phyloP scores from a whole-genome alignment of 2,797 vertebrate species.

The Propithecus perrieri region DNA sequence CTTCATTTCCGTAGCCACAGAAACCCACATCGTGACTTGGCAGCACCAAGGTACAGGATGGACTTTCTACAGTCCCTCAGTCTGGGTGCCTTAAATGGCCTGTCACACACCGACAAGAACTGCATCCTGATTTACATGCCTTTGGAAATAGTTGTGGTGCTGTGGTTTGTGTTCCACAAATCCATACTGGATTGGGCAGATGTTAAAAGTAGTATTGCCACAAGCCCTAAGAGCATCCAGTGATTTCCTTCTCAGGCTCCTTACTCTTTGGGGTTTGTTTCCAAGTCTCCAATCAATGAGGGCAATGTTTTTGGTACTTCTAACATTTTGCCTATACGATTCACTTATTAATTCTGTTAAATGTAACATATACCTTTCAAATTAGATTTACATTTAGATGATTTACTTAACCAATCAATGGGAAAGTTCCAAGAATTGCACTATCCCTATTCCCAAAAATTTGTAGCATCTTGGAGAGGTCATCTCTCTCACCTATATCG shows the following conservation, averaged over 20 bases:
- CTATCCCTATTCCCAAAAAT: constrained; percentile 75
- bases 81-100: not conserved
- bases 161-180: constrained; percentile 48
- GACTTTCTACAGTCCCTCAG: constrained; percentile 3
- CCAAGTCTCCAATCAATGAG: constrained; percentile 39
- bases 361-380: constrained; percentile 43
- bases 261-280: constrained; percentile 3
- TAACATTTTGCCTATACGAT: constrained; percentile 66
- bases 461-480: constrained; percentile 57
- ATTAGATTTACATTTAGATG: constrained; percentile 70
- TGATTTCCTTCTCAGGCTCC: constrained; percentile 5
- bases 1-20: not conserved
- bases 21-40: not conserved
- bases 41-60: not conserved
- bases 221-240: not conserved
- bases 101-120: not conserved
- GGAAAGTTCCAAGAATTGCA: constrained; percentile 76
- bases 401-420: constrained; percentile 78
- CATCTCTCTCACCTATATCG: constrained; percentile 32
- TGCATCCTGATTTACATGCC: not conserved
- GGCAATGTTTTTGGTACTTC: constrained; percentile 9
- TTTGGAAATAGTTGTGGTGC: constrained; percentile 20
- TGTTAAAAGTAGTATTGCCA: not conserved
- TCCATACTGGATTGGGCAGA: not conserved
- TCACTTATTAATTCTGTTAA: constrained; percentile 69